Evolutionary conservation across 2,113 vertebrate species (phyloP), one percentile per base, ranked within the genome.

Genomic region (Carollia perspicillata): DNA sequence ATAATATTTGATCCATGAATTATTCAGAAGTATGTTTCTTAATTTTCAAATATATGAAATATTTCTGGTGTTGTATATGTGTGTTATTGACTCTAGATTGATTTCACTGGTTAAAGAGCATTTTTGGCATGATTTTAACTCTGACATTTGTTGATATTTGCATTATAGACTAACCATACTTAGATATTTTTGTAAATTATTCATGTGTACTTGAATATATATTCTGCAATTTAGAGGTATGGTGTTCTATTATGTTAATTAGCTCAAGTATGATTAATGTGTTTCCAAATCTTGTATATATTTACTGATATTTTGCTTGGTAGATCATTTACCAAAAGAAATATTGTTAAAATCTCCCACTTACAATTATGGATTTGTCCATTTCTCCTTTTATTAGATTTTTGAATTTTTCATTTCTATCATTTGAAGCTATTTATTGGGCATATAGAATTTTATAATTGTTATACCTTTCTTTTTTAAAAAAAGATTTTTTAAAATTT

Each of bases 21-120:
- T 75, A 89, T 72, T 86, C 49, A 77, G 77, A 91, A 86, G 35
- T 51, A 8, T 90, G 72, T 74, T 81, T 97, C 37, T 78, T 65
- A 89, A 71, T 86, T 83, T 90, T 26, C 5, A 89, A 86, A 94
- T 71, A 55, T 42, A 33, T 49, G 42, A 81, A 84, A 49, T 22
- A 79, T 84, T 72, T 85, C 13, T 53, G 35, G 47, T n/a, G 81
- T 74, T n/a, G 75, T 69, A 5, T n/a, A 18, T 22, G 8, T 75
- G 8, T 92, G 33, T 35, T 66, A 53, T 16, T 94, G 89, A 92
- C 17, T 49, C 51, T 71, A 51, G 2, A 68, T 77, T 75, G 65
- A 92, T 85, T 81, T 92, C 22, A 28, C 16, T 35, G 33, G 12
- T 42, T 80, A 33, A 68, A 86, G 68, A 81, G n/a, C 40, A 68